These are phyloP conservation scores for Chloroceryle aenea DNA, from an alignment of 2,113 vertebrate species.

Conservation along the genomic window DNA sequence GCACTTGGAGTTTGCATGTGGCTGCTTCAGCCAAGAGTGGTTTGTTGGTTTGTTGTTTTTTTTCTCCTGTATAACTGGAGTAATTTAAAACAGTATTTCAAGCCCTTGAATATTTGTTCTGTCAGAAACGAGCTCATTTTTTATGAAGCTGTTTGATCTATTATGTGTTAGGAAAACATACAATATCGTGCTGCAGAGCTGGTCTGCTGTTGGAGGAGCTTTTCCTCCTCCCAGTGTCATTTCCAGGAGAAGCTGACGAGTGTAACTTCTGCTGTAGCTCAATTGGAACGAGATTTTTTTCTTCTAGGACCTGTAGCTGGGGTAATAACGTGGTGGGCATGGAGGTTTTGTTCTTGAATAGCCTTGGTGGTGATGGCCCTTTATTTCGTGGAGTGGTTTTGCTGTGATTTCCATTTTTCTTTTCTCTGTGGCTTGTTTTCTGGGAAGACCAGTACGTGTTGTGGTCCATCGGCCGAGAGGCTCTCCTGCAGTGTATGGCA, in stretches of 20 bases:
- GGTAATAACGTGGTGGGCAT: not conserved
- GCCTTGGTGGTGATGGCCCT: not conserved
- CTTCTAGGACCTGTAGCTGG: not conserved
- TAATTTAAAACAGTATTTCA: slow-evolving; percentile 24
- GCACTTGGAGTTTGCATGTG: not conserved
- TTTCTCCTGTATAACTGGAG: not conserved
- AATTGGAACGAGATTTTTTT: not conserved
- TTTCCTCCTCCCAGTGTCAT: not conserved
- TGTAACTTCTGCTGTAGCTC: not conserved
- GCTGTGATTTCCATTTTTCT: not conserved
- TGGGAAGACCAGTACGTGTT: not conserved
- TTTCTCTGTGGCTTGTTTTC: not conserved
- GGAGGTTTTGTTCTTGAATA: not conserved
- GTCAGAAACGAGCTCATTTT: slow-evolving; percentile 1
- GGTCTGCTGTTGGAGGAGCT: not conserved
- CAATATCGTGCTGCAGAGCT: not conserved
- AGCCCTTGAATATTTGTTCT: not conserved
- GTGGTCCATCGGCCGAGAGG: not conserved
- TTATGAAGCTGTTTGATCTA: slow-evolving; percentile 19
- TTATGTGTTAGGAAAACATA: not conserved
- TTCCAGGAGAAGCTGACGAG: not conserved
- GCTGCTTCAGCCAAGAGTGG: not conserved
- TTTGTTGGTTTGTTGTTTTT: not conserved
- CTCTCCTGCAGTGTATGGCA: not conserved
- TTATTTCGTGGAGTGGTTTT: not conserved